phyloP scores from a whole-genome alignment of 2,797 vertebrate genomes.

The Limnodromus scolopaceus region DNA sequence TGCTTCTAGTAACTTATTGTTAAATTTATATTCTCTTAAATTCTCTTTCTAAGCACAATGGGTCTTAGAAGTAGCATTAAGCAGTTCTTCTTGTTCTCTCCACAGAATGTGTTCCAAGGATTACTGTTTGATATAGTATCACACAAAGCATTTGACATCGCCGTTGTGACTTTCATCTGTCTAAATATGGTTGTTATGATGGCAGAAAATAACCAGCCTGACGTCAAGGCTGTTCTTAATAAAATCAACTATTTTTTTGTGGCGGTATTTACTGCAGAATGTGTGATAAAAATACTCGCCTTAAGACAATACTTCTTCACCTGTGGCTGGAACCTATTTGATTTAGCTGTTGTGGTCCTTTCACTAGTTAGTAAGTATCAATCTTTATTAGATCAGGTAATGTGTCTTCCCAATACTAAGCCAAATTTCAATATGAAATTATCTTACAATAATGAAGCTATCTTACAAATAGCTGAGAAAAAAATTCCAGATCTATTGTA shows the following conservation, averaged over 20 bases:
- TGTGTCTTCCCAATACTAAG: background rate
- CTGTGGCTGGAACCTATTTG: conserved; percentile 95
- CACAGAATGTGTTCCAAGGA: conserved; percentile 87
- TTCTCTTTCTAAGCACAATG: background rate
- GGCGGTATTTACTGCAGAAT: conserved; percentile 88
- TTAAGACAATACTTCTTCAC: conserved; percentile 94
- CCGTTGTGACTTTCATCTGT: conserved; percentile 89
- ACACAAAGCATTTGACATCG: conserved; percentile 89
- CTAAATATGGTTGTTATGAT: conserved; percentile 96
- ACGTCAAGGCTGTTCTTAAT: conserved; percentile 71
- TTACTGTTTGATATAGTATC: conserved; percentile 90
- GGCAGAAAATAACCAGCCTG: conserved; percentile 82
- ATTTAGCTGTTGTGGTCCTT: conserved; percentile 92
- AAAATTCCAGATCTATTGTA: background rate
- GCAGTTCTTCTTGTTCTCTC: background rate
- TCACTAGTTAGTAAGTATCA: conserved; percentile 91
- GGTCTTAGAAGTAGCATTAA: background rate
- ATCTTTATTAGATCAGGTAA: background rate
- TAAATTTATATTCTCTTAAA: background rate
- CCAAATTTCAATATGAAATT: background rate
- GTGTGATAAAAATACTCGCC: conserved; percentile 89
- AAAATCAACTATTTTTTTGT: conserved; percentile 90
- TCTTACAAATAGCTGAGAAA: background rate
- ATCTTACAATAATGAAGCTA: too few relatives aligned
- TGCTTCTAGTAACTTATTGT: background rate